Evolutionary conservation across 1,140 invertebrate species (phyloP).

Genomic region (Penaeus chinensis): DNA sequence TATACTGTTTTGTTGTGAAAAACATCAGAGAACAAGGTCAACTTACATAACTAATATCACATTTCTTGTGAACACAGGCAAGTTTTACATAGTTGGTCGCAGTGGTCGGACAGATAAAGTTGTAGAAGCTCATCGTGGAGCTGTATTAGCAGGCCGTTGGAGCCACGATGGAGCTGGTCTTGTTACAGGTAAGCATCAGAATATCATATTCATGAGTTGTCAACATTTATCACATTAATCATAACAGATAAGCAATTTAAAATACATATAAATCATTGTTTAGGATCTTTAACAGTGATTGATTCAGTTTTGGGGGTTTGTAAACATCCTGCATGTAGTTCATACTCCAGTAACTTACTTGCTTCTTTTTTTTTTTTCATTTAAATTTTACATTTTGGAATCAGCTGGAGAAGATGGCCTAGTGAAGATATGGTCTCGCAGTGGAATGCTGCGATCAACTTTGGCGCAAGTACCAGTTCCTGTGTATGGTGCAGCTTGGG

Average conservation of each 20-base stretch:
- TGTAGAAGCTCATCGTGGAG: constrained; percentile 89
- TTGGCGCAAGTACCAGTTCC: constrained; percentile 82
- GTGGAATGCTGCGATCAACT: constrained; percentile 93
- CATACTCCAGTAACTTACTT: neutral
- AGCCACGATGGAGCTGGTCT: constrained; percentile 92
- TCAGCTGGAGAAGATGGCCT: constrained; percentile 94
- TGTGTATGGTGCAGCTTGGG: constrained; percentile 89
- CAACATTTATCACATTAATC: neutral
- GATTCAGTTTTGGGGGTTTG: neutral
- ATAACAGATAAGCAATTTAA: neutral
- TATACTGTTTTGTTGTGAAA: no score
- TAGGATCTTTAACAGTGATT: neutral
- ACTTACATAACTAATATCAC: no score
- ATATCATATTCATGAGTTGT: neutral
- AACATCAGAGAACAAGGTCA: no score
- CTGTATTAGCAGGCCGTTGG: constrained; percentile 75
- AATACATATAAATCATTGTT: neutral
- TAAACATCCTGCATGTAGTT: neutral
- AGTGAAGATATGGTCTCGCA: constrained; percentile 96
- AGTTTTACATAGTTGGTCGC: constrained; percentile 88
- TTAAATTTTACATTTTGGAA: neutral
- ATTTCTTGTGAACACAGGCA: constrained; percentile 71
- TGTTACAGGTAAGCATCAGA: constrained; percentile 77
- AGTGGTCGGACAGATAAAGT: constrained; percentile 92
- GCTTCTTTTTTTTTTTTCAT: neutral